Evolutionary conservation across 2,888 invertebrate species (phyloP).

Genomic region (Bursaphelenchus okinawaensis): DNA sequence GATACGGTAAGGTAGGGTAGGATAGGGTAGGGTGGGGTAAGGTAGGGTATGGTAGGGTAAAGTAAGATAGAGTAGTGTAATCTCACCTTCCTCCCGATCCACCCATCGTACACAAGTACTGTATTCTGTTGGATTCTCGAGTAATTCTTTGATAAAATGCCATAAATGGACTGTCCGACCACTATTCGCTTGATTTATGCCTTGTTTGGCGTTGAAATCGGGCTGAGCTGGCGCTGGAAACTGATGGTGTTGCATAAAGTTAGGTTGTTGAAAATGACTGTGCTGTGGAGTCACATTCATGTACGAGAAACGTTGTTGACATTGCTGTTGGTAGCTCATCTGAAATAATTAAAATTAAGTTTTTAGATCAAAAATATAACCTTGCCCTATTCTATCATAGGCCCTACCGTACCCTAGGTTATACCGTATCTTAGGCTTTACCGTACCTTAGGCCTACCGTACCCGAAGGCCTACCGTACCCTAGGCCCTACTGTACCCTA

Average conservation of each 20-base stretch:
- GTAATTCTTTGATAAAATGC: slow-evolving; percentile 94
- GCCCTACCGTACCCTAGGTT: too few relatives aligned
- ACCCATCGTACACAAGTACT: slow-evolving; percentile 95
- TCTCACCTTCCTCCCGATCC: slow-evolving; percentile 75
- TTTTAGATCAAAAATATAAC: too few relatives aligned
- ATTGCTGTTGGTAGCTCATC: slow-evolving; percentile 14
- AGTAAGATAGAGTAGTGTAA: too few relatives aligned
- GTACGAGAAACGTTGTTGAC: background rate
- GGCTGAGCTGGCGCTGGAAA: slow-evolving; percentile 3
- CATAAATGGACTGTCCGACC: slow-evolving; percentile 76
- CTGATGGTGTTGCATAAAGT: slow-evolving; percentile 1
- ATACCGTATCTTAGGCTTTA: too few relatives aligned
- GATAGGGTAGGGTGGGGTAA: too few relatives aligned
- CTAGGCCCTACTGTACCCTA: too few relatives aligned
- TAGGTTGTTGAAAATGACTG: background rate
- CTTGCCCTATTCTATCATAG: too few relatives aligned
- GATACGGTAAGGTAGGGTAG: too few relatives aligned
- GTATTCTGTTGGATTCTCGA: slow-evolving; percentile 79
- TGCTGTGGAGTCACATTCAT: background rate
- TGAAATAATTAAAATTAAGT: slow-evolving; percentile 16
- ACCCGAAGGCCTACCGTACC: too few relatives aligned
- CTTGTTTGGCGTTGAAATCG: background rate
- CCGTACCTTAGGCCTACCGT: too few relatives aligned
- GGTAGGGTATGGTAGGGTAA: too few relatives aligned
- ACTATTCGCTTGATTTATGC: background rate